Percentiles rank a stretch among this genome's conserved stretches.
phyloP scores from a whole-genome alignment of 2,113 vertebrate genomes.

The Lepus timidus region DNA sequence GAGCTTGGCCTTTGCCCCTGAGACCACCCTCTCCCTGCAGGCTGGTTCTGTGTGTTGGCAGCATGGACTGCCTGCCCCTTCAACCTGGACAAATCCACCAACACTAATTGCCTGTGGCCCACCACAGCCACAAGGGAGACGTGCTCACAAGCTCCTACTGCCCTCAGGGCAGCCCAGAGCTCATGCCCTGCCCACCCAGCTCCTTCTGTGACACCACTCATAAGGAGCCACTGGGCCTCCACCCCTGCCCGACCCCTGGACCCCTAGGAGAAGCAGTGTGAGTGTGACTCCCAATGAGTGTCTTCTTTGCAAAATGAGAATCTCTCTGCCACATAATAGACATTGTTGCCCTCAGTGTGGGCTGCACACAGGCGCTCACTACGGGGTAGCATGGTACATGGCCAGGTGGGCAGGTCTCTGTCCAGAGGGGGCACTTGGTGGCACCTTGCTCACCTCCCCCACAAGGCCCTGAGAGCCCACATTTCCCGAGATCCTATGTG shows the following conservation, averaged over 20 bases:
- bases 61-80: too few species aligned
- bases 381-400: background rate
- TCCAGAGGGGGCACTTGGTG: too few species aligned
- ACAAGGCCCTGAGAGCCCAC: too few species aligned
- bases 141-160: constrained; percentile 93
- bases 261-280: background rate
- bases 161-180: constrained; percentile 93
- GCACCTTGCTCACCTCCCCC: background rate
- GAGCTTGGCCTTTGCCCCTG: too few species aligned
- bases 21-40: too few species aligned
- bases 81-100: too few species aligned
- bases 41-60: too few species aligned
- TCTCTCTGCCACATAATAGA: background rate
- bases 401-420: background rate
- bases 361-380: background rate
- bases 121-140: constrained; percentile 91
- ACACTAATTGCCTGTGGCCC: too few species aligned
- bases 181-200: constrained; percentile 90
- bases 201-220: constrained; percentile 93
- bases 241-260: too few species aligned
- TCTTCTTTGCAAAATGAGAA: background rate
- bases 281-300: too few species aligned
- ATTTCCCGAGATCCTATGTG: too few species aligned
- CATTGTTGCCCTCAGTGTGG: accelerated
- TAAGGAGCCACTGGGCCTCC: constrained; percentile 64